Evolutionary conservation across 2,888 invertebrate species (phyloP).

Genomic region (Acanthacorydalis orientalis): DNA sequence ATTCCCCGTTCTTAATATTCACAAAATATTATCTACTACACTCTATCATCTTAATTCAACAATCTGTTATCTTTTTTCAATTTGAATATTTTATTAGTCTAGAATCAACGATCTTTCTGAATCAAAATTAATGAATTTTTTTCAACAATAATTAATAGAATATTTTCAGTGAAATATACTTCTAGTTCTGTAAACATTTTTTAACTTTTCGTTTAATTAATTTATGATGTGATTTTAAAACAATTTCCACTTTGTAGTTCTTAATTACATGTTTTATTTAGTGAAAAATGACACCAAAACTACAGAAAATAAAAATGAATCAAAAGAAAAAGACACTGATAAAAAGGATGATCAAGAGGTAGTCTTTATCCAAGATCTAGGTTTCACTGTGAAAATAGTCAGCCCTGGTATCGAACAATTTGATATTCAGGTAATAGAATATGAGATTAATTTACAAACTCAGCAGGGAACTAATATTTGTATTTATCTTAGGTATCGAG

Average conservation of each 20-base stretch:
- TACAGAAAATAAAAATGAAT: constrained; percentile 15
- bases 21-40: too few species aligned
- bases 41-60: too few species aligned
- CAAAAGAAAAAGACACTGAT: constrained; percentile 24
- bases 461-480: neutral
- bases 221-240: too few species aligned
- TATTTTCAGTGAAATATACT: too few species aligned
- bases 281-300: neutral
- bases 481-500: constrained; percentile 57
- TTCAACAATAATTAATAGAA: too few species aligned
- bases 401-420: constrained; percentile 83
- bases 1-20: too few species aligned
- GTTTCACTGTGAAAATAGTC: constrained; percentile 85
- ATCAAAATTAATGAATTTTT: too few species aligned
- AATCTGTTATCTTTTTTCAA: too few species aligned
- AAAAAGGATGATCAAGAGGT: constrained; percentile 57
- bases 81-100: too few species aligned
- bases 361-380: constrained; percentile 78
- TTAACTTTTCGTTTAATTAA: too few species aligned
- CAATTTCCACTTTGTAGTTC: neutral
- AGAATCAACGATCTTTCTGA: too few species aligned
- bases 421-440: constrained; percentile 65
- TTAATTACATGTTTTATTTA: neutral
- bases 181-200: too few species aligned
- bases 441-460: constrained; percentile 6